Evolutionary conservation across 2,888 invertebrate species (phyloP).

Genomic region (Diarsia brunnea): DNA sequence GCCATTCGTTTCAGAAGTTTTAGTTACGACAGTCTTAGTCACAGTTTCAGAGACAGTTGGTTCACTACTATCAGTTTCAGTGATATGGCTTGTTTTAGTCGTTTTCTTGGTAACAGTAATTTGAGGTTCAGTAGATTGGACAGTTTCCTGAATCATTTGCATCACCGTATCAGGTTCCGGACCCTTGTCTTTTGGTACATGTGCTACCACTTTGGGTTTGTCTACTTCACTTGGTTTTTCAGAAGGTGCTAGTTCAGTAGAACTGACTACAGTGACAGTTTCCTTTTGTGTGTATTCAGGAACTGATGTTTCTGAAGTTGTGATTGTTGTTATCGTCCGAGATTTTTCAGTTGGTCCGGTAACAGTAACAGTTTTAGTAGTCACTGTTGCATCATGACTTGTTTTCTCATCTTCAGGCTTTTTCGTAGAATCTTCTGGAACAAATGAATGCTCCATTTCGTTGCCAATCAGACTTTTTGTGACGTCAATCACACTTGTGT

Average conservation of each 20-base stretch:
- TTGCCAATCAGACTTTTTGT: slow-evolving; percentile 49
- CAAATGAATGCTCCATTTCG: slow-evolving; percentile 34
- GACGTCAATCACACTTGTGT: slow-evolving; percentile 35
- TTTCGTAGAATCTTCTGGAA: slow-evolving; percentile 10
- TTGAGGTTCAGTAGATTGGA: slow-evolving; percentile 56
- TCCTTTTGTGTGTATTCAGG: slow-evolving; percentile 29
- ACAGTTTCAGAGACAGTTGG: slow-evolving; percentile 40
- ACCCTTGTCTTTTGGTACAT: slow-evolving; percentile 13
- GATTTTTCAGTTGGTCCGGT: slow-evolving; percentile 31
- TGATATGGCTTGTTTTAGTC: slow-evolving; percentile 23
- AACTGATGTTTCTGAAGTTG: slow-evolving; percentile 34
- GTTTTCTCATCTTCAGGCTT: slow-evolving; percentile 8
- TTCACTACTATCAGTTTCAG: slow-evolving; percentile 16
- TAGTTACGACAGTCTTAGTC: slow-evolving; percentile 10
- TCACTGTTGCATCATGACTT: slow-evolving; percentile 37
- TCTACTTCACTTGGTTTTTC: slow-evolving; percentile 9
- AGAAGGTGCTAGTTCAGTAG: slow-evolving; percentile 21
- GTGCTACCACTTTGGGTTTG: slow-evolving; percentile 18
- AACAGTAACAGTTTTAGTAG: slow-evolving; percentile 35
- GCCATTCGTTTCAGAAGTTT: slow-evolving; percentile 43
- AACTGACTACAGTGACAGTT: slow-evolving; percentile 23
- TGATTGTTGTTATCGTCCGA: slow-evolving; percentile 28
- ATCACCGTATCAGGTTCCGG: slow-evolving; percentile 41
- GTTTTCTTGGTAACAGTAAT: slow-evolving; percentile 37
- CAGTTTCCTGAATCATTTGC: slow-evolving; percentile 56